A percentile compares a stretch with the other conserved stretches of the same genome.
phyloP scores from a whole-genome alignment of 2,888 invertebrate species.

The Hydriomena furcata region DNA sequence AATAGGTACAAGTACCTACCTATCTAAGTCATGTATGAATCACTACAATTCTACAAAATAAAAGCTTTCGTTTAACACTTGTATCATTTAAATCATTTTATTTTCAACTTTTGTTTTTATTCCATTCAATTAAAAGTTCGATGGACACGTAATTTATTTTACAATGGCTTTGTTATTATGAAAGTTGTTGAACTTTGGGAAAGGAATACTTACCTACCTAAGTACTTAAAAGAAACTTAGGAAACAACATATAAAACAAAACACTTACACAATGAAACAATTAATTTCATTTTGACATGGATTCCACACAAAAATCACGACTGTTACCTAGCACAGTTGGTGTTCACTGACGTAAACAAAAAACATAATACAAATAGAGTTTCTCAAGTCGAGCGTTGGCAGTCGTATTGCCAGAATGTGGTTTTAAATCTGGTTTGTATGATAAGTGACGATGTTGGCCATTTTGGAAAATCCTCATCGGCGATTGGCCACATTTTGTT shows the following conservation, averaged over 20 bases:
- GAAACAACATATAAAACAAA: conserved; percentile 1
- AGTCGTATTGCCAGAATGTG: neutral
- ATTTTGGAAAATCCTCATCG: neutral
- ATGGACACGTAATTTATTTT: too few relatives aligned
- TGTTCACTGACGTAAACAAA: conserved; percentile 15
- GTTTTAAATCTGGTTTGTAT: conserved; percentile 9
- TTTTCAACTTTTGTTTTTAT: too few relatives aligned
- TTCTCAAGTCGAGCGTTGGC: neutral
- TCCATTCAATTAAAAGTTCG: too few relatives aligned
- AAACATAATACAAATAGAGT: neutral
- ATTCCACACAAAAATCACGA: conserved; percentile 6
- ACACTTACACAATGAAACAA: conserved; percentile 30
- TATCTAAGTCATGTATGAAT: neutral
- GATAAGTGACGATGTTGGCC: neutral
- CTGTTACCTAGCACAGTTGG: neutral
- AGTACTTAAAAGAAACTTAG: too few relatives aligned
- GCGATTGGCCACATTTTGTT: too few relatives aligned
- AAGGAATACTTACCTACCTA: too few relatives aligned
- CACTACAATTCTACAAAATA: neutral
- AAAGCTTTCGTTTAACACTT: neutral
- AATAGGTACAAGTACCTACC: too few relatives aligned
- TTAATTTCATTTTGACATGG: conserved; percentile 29
- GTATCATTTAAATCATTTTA: too few relatives aligned
- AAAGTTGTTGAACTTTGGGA: neutral
- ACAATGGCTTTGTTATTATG: too few relatives aligned